Conservation (phyloP, 2,113 vertebrate genomes). For the Oophaga pumilio region DNA sequence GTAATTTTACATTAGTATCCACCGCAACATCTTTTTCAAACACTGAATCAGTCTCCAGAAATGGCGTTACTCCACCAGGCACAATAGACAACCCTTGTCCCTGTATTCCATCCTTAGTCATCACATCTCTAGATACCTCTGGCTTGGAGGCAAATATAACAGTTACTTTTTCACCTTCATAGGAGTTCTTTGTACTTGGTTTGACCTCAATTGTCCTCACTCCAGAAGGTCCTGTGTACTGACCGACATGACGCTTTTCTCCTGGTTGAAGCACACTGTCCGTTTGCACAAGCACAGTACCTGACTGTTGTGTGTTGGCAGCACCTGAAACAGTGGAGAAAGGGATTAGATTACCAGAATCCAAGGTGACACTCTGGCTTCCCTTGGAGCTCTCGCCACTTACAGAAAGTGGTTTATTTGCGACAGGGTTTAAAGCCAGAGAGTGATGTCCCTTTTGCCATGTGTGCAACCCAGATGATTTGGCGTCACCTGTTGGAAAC, state of each 20-base stretch:
- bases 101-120: constrained; percentile 63
- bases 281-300: constrained; percentile 72
- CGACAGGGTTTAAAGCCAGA: constrained; percentile 68
- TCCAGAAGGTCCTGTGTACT: constrained; percentile 63
- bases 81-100: constrained; percentile 61
- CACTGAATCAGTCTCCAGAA: constrained; percentile 62
- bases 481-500: constrained; percentile 72
- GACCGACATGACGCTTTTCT: constrained; percentile 65
- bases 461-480: constrained; percentile 71
- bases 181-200: constrained; percentile 75
- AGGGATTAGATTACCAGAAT: constrained; percentile 72
- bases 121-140: constrained; percentile 63
- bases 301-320: constrained; percentile 75
- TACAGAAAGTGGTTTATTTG: constrained; percentile 70
- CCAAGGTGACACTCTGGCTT: constrained; percentile 66
- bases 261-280: constrained; percentile 64
- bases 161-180: constrained; percentile 78
- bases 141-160: constrained; percentile 73
- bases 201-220: constrained; percentile 72
- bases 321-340: constrained; percentile 73
- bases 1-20: constrained; percentile 60
- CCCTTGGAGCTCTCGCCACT: constrained; percentile 67
- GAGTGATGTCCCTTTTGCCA: constrained; percentile 71
- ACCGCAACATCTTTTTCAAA: constrained; percentile 69
- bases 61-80: constrained; percentile 64